phyloP scores from a whole-genome alignment of 2,797 vertebrate species.

The Macroramphosus scolopax region DNA sequence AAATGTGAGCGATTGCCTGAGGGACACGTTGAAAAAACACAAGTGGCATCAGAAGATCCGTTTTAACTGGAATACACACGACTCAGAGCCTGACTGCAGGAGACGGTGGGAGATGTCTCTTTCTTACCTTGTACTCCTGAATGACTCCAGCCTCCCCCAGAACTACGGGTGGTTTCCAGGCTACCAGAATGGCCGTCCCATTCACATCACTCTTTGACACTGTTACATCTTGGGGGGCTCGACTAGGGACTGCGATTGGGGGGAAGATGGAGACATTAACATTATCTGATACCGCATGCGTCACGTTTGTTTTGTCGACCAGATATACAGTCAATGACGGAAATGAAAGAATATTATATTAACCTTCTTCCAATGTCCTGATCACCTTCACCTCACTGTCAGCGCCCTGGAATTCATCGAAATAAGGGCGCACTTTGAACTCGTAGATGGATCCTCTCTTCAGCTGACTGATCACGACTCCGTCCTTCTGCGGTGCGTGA shows the following conservation, averaged over 20 bases:
- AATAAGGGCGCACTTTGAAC: conserved; percentile 97
- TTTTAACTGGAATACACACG: conserved; percentile 21
- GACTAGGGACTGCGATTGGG: conserved; percentile 80
- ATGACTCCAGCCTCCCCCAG: conserved; percentile 88
- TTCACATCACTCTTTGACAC: conserved; percentile 92
- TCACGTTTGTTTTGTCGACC: too few relatives aligned
- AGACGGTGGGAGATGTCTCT: background rate
- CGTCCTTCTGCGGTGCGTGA: conserved; percentile 84
- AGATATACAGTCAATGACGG: too few relatives aligned
- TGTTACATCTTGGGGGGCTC: conserved; percentile 89
- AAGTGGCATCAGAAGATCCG: conserved; percentile 10
- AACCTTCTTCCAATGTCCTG: conserved; percentile 96
- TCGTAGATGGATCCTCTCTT: conserved; percentile 93
- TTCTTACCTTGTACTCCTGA: conserved; percentile 93
- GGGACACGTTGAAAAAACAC: conserved; percentile 21
- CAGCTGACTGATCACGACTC: conserved; percentile 86
- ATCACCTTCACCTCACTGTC: conserved; percentile 96
- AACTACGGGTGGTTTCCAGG: conserved; percentile 92
- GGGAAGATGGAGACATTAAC: too few relatives aligned
- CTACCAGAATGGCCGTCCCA: conserved; percentile 88
- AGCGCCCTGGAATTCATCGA: conserved; percentile 97
- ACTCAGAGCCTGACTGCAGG: conserved; percentile 11
- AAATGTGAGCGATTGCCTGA: conserved; percentile 30
- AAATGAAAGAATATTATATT: too few relatives aligned
- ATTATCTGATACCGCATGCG: too few relatives aligned